Evolutionary conservation across 2,888 invertebrate species (phyloP), one percentile per base, ranked within the genome.

Genomic region (Meteorus colon): DNA sequence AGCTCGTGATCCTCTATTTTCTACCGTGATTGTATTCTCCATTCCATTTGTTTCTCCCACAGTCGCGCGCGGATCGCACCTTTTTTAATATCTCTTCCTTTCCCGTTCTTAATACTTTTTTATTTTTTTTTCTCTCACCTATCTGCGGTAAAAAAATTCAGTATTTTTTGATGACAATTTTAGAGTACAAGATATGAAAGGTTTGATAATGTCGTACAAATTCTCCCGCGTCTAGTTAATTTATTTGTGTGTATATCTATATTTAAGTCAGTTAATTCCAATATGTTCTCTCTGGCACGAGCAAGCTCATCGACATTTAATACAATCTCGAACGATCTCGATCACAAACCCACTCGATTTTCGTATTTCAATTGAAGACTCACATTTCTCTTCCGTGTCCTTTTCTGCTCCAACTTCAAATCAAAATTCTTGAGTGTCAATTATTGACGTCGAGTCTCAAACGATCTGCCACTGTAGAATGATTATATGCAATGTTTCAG

Each of bases 1-100:
- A 81, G 77, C 81, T 77, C 73, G 59, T 77, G 76, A 79, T 79
- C 79, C 66, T 68, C 63, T 59, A 63, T 65, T 68, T 79, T 79
- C 76, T 75, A 59, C 74, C 72, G 75, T 78, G 78, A 77, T 80
- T 77, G 79, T 77, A 75, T 69, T 68, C 65, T 37, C 37, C 62
- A 69, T 67, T 73, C 55, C 68, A 55, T 65, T 73, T 69, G 62
- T 67, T 41, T 71, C 45, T 45, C 41, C 41, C 45, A n/a, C 55
- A 31, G 6, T 16, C 29, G 16, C 16, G 5, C 37, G n/a, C 59
- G n/a, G n/a, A 34, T 37, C 34, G 12, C 27, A 14, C 31, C 55
- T 31, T 48, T 55, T 34, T 73, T 31, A 5, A n/a, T 48, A 14
- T 65, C 37, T 14, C 14, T 29, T 31, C 62, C n/a, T 37, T 8